phyloP scores from a whole-genome alignment of 2,888 invertebrate species.

The Nyleta sp. region DNA sequence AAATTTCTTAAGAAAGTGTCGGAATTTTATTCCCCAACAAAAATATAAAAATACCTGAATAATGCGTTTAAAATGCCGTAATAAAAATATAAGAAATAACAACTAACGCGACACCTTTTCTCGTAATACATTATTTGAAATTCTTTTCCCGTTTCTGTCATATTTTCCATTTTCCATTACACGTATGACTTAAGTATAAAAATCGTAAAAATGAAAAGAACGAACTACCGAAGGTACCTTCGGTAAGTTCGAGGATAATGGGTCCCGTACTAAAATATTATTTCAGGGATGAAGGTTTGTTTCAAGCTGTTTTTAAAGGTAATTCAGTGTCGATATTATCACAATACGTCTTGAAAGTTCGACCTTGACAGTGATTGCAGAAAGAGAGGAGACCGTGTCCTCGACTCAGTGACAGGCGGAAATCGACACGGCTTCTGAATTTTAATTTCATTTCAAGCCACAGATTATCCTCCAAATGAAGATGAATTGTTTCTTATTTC shows the following conservation, averaged over 20 bases:
- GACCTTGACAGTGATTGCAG: conserved; percentile 45
- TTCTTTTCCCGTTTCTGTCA: not conserved
- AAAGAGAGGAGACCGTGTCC: conserved; percentile 24
- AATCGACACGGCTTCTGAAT: conserved; percentile 37
- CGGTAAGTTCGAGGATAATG: not conserved
- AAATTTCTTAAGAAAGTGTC: too few species aligned
- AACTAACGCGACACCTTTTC: too few species aligned
- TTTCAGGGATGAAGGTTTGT: conserved; percentile 32
- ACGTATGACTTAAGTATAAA: not conserved
- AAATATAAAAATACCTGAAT: too few species aligned
- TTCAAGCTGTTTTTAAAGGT: conserved; percentile 33
- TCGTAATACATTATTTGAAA: not conserved
- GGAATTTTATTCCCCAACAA: too few species aligned
- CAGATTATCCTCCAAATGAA: conserved; percentile 27
- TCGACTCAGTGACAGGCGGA: conserved; percentile 30
- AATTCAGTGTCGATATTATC: conserved; percentile 31
- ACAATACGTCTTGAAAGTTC: conserved; percentile 37
- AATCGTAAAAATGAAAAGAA: not conserved
- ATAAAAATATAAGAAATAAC: too few species aligned
- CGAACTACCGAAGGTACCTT: too few species aligned
- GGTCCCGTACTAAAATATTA: conserved; percentile 6
- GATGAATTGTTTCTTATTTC: not conserved
- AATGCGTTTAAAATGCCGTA: too few species aligned
- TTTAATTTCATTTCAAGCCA: conserved; percentile 38
- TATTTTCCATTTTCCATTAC: not conserved